Base-by-base conservation (phyloP, 1,140 invertebrate genomes). In the Venustaconcha ellipsiformis region DNA sequence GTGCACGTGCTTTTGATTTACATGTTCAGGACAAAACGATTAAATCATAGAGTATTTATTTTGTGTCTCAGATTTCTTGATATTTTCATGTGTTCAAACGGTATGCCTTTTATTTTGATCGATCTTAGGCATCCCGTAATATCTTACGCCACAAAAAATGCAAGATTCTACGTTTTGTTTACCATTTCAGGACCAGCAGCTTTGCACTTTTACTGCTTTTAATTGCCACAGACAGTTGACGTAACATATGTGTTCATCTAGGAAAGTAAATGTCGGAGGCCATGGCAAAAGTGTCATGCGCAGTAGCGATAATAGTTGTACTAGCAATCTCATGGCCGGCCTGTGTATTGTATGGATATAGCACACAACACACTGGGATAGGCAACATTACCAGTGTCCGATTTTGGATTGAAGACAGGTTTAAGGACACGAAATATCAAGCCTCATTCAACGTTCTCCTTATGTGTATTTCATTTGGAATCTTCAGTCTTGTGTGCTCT, bases 211-310 rank as follows among this genome's bases (percentile, higher is more conserved):
- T 84, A 18, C 70, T 88, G 14, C 72, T 88, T 11, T 64, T 83
- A 57, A 88, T 88, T 48, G 82, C 85, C 37, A 71, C 83, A 37
- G 86, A 88, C 67, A 69, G 86, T 18, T 88, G 82, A 75, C 67
- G 82, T 26, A 84, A 84, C 67, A 84, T 88, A n/a, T 84, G 85
- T 62, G 67, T 79, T 63, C 86, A 85, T 0, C 72, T 80, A 30
- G 69, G 78, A 11, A 71, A 66, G 30, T 64, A 80, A 11, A 71
- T 87, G 20, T 80, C 82, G 0, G 69, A 77, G 11, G 73, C 57
- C 1, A 62, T 76, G n/a, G 79, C 84, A 0, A 84, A 83, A 65
- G 18, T 79, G 0, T 79, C 81, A 14, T 30, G 26, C 26, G 26
- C 2, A 30, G 26, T 30, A 30, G 2, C 2, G 4, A 30, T 30